Evolutionary conservation across 2,113 vertebrate genomes (phyloP), one percentile per base, ranked within the genome.

Genomic region (Mastomys natalensis): DNA sequence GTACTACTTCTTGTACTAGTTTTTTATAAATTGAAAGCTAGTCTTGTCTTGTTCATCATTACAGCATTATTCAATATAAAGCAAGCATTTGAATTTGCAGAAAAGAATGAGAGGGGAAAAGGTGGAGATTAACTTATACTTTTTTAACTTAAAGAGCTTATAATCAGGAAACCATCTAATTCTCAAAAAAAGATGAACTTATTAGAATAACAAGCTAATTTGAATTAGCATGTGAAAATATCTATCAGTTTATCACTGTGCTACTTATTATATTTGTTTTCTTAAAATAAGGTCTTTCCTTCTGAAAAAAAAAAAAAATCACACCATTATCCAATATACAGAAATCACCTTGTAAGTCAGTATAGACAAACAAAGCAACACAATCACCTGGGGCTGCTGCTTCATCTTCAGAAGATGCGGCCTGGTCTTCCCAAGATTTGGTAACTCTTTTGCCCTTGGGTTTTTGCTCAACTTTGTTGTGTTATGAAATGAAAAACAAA

Each of bases 251-350:
- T 93, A 87, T 80, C 8, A 94, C 82, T 94, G 77, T 13, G 70
- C 45, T 94, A 51, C 43, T 87, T 96, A 78, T 74, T 62, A 37
- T 40, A 88, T 53, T 90, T 93, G 31, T 40, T 82, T 82, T 82
- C 53, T 58, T 40, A 60, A 60, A 82, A 86, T 76, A 93, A 89
- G 64, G 17, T 68, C 62, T 84, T 88, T 85, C 24, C 53, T 93
- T 91, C 74, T 94, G 53, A 95, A 96, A 95, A 95, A 96, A 93
- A 95, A 96, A 95, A 95, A 96, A 93, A 34, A 94, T 29, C 90
- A 84, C 68, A 16, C 17, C 76, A 94, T 74, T 86, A 87, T 76
- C 5, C 9, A 58, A 85, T 45, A 64, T 53, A 51, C 37, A 96
- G 60, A 24, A 93, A 97, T 90, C 34, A 93, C 22, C 89, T 92